A percentile compares a stretch with the other conserved stretches of the same genome.
These are phyloP conservation scores for Octopus bimaculoides DNA, from an alignment of 1,140 invertebrate species.

Conservation along the genomic window DNA sequence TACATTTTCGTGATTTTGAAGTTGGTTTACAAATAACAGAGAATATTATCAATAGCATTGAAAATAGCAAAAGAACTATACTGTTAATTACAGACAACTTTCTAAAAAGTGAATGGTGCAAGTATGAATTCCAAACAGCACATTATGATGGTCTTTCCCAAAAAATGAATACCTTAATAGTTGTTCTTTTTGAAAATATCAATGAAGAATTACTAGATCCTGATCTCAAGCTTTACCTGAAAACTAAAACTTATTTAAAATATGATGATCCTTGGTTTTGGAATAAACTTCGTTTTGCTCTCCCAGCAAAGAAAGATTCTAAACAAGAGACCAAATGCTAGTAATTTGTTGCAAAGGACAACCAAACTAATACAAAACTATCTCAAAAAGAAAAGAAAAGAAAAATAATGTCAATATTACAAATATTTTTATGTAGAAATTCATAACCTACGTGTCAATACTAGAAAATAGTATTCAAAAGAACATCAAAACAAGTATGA, in stretches of 20 bases:
- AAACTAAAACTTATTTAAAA: slow-evolving; percentile 62
- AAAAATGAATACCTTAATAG: slow-evolving; percentile 26
- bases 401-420: too few relatives aligned
- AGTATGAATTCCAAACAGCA: slow-evolving; percentile 41
- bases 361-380: too few relatives aligned
- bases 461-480: too few relatives aligned
- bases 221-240: slow-evolving; percentile 35
- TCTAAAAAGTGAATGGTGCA: slow-evolving; percentile 37
- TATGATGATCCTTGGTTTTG: slow-evolving; percentile 78
- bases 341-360: neutral
- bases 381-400: too few relatives aligned
- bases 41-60: slow-evolving; percentile 31
- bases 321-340: neutral
- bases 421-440: too few relatives aligned
- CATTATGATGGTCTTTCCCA: slow-evolving; percentile 29
- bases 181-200: slow-evolving; percentile 31
- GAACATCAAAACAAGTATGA: too few relatives aligned
- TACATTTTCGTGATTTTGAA: slow-evolving; percentile 40
- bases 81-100: slow-evolving; percentile 33
- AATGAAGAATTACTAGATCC: slow-evolving; percentile 21
- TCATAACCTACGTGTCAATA: too few relatives aligned
- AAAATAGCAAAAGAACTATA: slow-evolving; percentile 38
- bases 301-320: slow-evolving; percentile 62
- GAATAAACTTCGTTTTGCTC: slow-evolving; percentile 87
- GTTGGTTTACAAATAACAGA: slow-evolving; percentile 39